Percentiles rank a stretch among this genome's conserved stretches.
Evolutionary conservation across 92 coral and sea anemone genomes (phyloP).

Genomic region (Metridium senile): DNA sequence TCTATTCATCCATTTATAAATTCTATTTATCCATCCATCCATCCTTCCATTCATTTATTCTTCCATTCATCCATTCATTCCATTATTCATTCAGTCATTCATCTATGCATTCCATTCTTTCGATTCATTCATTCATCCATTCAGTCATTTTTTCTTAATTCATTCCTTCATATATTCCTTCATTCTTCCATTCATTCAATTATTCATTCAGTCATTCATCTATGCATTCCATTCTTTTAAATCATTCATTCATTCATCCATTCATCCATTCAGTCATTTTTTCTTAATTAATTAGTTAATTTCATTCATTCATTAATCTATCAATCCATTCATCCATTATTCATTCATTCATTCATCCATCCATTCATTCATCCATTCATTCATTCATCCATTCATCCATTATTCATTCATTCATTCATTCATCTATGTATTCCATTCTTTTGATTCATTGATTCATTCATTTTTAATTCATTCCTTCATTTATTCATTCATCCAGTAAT

Average conservation of each 20-base stretch:
- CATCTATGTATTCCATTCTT: too few relatives aligned
- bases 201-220: too few relatives aligned
- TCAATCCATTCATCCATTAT: background rate
- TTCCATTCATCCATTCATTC: too few relatives aligned
- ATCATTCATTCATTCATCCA: background rate
- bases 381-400: background rate
- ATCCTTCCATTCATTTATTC: too few relatives aligned
- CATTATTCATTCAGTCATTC: background rate
- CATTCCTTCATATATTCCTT: too few relatives aligned
- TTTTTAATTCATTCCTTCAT: too few relatives aligned
- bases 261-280: too few relatives aligned
- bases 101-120: too few relatives aligned
- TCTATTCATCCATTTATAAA: background rate
- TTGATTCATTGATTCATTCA: too few relatives aligned
- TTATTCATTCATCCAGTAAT: background rate
- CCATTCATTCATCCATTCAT: background rate
- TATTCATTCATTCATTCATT: too few relatives aligned
- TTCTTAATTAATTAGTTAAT: too few relatives aligned
- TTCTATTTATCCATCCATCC: background rate
- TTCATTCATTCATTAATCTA: background rate
- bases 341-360: background rate
- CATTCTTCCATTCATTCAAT: too few relatives aligned
- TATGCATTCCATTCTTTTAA: background rate
- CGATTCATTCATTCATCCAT: background rate
- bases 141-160: background rate